Evolutionary conservation across 2,888 invertebrate species (phyloP).

Genomic region (Chloromyia formosa): DNA sequence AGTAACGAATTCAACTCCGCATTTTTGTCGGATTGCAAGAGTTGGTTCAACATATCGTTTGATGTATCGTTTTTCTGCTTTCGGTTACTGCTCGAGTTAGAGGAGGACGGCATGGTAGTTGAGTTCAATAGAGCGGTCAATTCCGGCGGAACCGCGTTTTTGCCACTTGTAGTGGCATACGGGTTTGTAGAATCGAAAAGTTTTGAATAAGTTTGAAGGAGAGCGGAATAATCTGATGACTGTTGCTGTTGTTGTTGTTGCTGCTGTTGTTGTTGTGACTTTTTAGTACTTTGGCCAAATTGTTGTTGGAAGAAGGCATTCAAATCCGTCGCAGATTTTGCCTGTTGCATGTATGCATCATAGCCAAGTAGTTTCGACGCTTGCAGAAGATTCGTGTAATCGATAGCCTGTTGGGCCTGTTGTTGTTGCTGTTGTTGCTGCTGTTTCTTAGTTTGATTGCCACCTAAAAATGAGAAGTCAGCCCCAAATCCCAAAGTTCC

Average conservation of each 20-base stretch:
- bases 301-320: slow-evolving; percentile 54
- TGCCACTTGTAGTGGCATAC: slow-evolving; percentile 50
- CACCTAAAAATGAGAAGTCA: slow-evolving; percentile 60
- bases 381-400: slow-evolving; percentile 61
- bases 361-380: slow-evolving; percentile 62
- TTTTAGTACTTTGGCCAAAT: slow-evolving; percentile 45
- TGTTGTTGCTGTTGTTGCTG: slow-evolving; percentile 31
- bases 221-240: slow-evolving; percentile 59
- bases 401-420: slow-evolving; percentile 52
- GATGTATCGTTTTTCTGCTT: slow-evolving; percentile 40
- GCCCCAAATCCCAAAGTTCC: slow-evolving; percentile 61
- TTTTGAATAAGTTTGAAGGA: slow-evolving; percentile 62
- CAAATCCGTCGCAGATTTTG: slow-evolving; percentile 57
- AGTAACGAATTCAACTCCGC: slow-evolving; percentile 56
- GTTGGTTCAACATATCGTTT: slow-evolving; percentile 61
- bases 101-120: slow-evolving; percentile 51
- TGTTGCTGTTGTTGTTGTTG: slow-evolving; percentile 54
- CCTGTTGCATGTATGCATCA: slow-evolving; percentile 62
- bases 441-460: slow-evolving; percentile 10
- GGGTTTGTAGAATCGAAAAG: slow-evolving; percentile 60
- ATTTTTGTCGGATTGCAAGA: slow-evolving; percentile 61
- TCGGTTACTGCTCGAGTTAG: not conserved
- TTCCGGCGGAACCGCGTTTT: slow-evolving; percentile 54
- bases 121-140: slow-evolving; percentile 58
- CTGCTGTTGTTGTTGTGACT: slow-evolving; percentile 56